phyloP scores from a whole-genome alignment of 2,797 vertebrate species.

The Labroides dimidiatus region DNA sequence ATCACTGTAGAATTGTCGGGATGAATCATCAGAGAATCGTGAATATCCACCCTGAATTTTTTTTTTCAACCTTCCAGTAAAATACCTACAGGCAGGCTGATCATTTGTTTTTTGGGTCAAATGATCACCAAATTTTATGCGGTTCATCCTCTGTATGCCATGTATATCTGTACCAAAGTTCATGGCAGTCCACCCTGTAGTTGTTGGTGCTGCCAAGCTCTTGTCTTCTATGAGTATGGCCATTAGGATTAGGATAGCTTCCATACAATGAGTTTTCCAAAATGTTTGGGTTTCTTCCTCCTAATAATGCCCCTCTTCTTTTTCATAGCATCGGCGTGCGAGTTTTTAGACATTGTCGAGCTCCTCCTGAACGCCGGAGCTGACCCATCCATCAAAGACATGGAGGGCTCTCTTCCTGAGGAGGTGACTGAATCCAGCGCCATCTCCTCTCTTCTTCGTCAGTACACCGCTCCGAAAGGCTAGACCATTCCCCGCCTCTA shows the following conservation, averaged over 20 bases:
- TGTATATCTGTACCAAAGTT: background rate
- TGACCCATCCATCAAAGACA: slow-evolving; percentile 91
- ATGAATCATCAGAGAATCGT: background rate
- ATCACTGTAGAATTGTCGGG: background rate
- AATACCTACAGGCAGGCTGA: background rate
- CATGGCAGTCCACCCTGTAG: background rate
- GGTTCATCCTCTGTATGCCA: background rate
- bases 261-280: background rate
- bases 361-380: slow-evolving; percentile 91
- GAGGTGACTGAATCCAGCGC: slow-evolving; percentile 93
- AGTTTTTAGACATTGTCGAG: slow-evolving; percentile 95
- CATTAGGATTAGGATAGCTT: background rate
- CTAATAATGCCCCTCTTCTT: background rate
- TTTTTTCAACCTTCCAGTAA: too few relatives aligned
- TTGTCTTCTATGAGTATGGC: background rate
- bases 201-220: background rate
- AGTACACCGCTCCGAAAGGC: slow-evolving; percentile 82
- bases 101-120: too few relatives aligned
- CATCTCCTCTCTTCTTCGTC: slow-evolving; percentile 88
- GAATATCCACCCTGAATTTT: too few relatives aligned
- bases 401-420: slow-evolving; percentile 93
- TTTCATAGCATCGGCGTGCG: slow-evolving; percentile 91
- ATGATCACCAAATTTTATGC: background rate
- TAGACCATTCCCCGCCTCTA: slow-evolving; percentile 63
- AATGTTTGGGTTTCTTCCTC: background rate